A percentile compares a stretch with the other conserved stretches of the same genome.
These are phyloP conservation scores for Lerema accius DNA, from an alignment of 1,140 invertebrate genomes.

Conservation along the genomic window DNA sequence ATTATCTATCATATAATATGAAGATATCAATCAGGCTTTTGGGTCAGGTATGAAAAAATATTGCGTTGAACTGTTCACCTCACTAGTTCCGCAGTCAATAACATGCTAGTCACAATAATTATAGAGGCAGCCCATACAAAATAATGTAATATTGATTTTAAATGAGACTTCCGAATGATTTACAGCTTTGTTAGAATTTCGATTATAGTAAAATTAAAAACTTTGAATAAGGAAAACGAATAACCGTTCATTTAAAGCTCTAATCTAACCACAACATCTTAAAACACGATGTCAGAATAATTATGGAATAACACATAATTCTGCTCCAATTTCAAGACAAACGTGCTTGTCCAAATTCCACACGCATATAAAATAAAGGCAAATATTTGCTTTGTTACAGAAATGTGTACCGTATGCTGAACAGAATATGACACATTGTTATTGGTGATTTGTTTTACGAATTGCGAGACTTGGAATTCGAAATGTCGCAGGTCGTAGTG, in stretches of 20 bases:
- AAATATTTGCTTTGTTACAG: slow-evolving; percentile 5
- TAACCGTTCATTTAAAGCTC: not conserved
- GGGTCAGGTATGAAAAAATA: slow-evolving; percentile 35
- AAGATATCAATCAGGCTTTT: slow-evolving; percentile 43
- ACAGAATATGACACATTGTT: slow-evolving; percentile 14
- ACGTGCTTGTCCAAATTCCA: slow-evolving; percentile 32
- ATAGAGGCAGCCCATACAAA: slow-evolving; percentile 5
- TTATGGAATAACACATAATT: slow-evolving; percentile 1
- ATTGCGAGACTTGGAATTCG: slow-evolving; percentile 44
- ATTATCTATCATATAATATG: slow-evolving; percentile 27
- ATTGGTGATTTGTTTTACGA: slow-evolving; percentile 41
- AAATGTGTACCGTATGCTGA: slow-evolving; percentile 18
- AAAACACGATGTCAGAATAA: not conserved
- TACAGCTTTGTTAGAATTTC: slow-evolving; percentile 7
- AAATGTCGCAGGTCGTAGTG: slow-evolving; percentile 64
- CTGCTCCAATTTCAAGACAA: slow-evolving; percentile 28
- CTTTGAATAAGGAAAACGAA: slow-evolving; percentile 7
- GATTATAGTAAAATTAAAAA: slow-evolving; percentile 3
- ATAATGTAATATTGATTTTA: slow-evolving; percentile 12
- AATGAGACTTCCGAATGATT: slow-evolving; percentile 23
- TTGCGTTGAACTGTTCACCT: slow-evolving; percentile 27
- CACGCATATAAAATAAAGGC: slow-evolving; percentile 18
- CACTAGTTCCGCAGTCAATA: slow-evolving; percentile 37
- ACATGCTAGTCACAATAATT: slow-evolving; percentile 14
- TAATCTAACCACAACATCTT: not conserved